These are phyloP conservation scores for Diplazon laetatorius DNA, from an alignment of 2,888 invertebrate species.

Conservation along the genomic window DNA sequence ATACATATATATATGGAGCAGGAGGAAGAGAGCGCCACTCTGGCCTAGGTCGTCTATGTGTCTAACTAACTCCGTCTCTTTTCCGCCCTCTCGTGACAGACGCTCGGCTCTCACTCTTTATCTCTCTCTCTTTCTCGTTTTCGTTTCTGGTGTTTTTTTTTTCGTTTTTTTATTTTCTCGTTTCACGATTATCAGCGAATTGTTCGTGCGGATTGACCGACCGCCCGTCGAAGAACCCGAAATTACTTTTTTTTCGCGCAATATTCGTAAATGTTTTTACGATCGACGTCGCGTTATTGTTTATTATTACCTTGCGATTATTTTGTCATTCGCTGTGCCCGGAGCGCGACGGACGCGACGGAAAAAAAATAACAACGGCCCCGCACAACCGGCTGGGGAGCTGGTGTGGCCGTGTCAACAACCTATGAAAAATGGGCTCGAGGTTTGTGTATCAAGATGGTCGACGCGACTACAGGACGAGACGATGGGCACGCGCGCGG, in stretches of 20 bases:
- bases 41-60: not conserved
- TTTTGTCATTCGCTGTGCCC: conserved; percentile 67
- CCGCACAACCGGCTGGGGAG: conserved; percentile 76
- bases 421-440: conserved; percentile 77
- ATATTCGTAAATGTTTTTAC: not conserved
- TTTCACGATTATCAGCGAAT: conserved; percentile 66
- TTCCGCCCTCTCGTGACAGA: conserved; percentile 4
- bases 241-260: not conserved
- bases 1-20: no score
- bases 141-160: conserved; percentile 76
- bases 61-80: not conserved
- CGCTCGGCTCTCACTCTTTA: not conserved
- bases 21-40: conserved; percentile 55
- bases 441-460: conserved; percentile 68
- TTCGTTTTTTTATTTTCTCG: conserved; percentile 58
- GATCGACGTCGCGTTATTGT: not conserved
- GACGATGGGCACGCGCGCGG: conserved; percentile 33
- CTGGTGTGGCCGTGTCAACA: conserved; percentile 80
- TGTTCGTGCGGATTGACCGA: conserved; percentile 35
- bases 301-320: conserved; percentile 49
- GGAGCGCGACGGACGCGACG: conserved; percentile 66
- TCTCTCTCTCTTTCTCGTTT: conserved; percentile 31
- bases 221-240: conserved; percentile 3
- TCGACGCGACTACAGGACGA: conserved; percentile 46
- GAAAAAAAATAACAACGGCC: conserved; percentile 75